phyloP scores from a whole-genome alignment of 1,140 invertebrate genomes.

The Diorhabda elongata region DNA sequence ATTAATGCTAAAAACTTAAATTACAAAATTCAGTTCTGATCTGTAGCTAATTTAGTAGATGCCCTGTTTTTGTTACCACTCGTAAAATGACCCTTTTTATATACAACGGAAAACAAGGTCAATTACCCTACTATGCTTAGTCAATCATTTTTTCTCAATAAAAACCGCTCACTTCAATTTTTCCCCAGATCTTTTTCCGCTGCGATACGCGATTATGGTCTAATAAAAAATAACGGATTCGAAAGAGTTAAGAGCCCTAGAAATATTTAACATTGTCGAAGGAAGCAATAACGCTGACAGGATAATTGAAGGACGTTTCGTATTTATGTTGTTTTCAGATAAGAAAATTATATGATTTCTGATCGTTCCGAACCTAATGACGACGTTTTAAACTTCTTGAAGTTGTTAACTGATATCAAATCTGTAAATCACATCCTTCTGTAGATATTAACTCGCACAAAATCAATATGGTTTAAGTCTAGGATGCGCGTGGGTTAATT shows the following conservation, averaged over 20 bases:
- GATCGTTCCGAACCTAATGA: no score
- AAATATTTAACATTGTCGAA: slow-evolving; percentile 1
- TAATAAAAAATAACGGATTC: slow-evolving; percentile 1
- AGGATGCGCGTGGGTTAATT: no score
- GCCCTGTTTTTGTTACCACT: background rate
- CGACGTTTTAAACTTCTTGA: no score
- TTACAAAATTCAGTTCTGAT: no score
- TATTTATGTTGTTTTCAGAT: no score
- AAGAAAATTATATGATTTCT: no score
- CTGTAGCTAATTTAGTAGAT: background rate
- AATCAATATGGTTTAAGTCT: no score
- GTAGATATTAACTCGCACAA: no score
- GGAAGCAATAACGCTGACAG: background rate
- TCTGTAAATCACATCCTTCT: no score
- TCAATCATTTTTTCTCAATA: background rate
- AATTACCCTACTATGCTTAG: background rate
- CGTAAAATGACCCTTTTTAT: background rate
- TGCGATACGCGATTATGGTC: background rate
- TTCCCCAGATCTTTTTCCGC: background rate
- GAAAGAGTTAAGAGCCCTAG: background rate
- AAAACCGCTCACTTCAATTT: background rate
- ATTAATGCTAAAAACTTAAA: no score
- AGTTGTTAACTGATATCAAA: no score
- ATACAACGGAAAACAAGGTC: background rate
- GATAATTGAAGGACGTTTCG: slow-evolving; percentile 1